These are phyloP conservation scores for Calephelis perditalis DNA, from an alignment of 2,888 invertebrate species.

Conservation along the genomic window DNA sequence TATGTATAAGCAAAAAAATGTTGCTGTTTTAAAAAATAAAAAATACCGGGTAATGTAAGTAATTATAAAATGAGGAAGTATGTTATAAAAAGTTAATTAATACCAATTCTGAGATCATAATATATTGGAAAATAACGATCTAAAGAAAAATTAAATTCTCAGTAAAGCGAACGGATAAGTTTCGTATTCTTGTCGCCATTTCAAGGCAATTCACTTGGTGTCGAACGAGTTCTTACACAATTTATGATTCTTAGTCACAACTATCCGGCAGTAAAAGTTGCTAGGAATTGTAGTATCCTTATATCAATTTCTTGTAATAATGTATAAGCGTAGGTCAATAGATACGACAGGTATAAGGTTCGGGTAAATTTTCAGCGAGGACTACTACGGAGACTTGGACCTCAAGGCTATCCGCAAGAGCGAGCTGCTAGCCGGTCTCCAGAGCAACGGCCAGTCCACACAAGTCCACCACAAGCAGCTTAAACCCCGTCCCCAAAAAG, in stretches of 20 bases:
- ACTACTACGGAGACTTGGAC: constrained; percentile 97
- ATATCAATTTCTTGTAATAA: constrained; percentile 34
- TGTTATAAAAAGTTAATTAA: constrained; percentile 16
- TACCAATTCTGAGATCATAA: background rate
- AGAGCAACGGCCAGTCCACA: constrained; percentile 76
- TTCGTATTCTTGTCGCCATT: constrained; percentile 52
- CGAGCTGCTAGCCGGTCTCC: constrained; percentile 90
- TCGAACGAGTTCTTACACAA: constrained; percentile 65
- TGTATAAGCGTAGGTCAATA: constrained; percentile 29
- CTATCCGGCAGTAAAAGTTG: constrained; percentile 56
- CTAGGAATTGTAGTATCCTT: constrained; percentile 53
- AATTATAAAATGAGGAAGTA: no score
- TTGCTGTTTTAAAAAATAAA: no score
- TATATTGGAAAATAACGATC: background rate
- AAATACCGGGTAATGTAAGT: no score
- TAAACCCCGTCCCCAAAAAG: constrained; percentile 78
- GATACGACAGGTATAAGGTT: constrained; percentile 66
- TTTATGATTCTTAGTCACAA: constrained; percentile 46
- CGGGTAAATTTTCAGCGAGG: constrained; percentile 88
- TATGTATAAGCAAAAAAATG: no score
- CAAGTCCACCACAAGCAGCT: constrained; percentile 62
- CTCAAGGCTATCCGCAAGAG: constrained; percentile 96
- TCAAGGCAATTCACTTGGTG: constrained; percentile 68
- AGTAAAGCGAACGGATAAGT: constrained; percentile 51
- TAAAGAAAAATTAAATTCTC: constrained; percentile 13